A percentile compares a stretch with the other conserved stretches of the same genome.
These are phyloP conservation scores for Garra rufa DNA, from an alignment of 2,113 vertebrate genomes.

Conservation along the genomic window DNA sequence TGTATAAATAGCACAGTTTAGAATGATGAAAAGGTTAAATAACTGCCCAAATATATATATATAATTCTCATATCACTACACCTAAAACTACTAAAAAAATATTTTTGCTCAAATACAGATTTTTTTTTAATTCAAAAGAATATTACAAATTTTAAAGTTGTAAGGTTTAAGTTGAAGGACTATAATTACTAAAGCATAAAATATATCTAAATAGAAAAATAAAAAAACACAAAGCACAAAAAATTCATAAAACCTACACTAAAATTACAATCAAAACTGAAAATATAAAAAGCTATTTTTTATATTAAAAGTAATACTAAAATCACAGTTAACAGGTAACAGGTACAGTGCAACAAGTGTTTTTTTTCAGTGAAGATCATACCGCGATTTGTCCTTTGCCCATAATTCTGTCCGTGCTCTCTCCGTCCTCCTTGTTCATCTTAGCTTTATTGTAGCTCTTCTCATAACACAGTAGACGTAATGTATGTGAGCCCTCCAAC, in stretches of 20 bases:
- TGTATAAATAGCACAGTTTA: not conserved
- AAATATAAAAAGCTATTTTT: not conserved
- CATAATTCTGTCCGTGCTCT: conserved; percentile 89
- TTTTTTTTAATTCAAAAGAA: no score
- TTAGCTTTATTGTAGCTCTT: conserved; percentile 93
- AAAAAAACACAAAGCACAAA: not conserved
- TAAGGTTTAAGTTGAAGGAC: not conserved
- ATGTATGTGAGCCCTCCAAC: conserved; percentile 94
- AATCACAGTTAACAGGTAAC: no score
- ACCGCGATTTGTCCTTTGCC: conserved; percentile 96
- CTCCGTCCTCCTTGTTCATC: conserved; percentile 88
- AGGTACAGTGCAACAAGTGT: no score
- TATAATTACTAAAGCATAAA: not conserved
- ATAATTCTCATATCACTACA: no score
- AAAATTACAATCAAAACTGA: not conserved
- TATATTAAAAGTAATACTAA: not conserved
- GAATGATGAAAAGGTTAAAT: no score
- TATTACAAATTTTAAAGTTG: no score
- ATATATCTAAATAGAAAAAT: not conserved
- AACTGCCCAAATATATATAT: no score
- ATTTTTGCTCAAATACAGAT: no score
- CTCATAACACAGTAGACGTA: conserved; percentile 94
- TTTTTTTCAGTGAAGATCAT: conserved; percentile 44
- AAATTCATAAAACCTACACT: not conserved
- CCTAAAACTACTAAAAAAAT: no score